These are phyloP conservation scores for Heliornis fulica DNA, from an alignment of 2,113 vertebrate species.

Conservation along the genomic window DNA sequence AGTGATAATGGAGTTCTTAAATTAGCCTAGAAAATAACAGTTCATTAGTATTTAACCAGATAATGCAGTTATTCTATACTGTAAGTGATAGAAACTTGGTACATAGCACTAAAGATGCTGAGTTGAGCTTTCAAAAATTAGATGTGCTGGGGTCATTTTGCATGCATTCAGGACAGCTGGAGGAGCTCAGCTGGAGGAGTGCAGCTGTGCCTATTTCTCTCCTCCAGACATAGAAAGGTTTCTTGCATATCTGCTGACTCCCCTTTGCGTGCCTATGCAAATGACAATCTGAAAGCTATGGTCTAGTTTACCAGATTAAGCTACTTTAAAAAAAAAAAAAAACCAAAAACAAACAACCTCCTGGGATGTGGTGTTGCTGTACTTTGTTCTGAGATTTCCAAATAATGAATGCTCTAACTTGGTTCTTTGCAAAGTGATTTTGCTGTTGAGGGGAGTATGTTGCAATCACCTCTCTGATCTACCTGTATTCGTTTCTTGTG, in stretches of 20 bases:
- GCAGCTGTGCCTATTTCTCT: not conserved
- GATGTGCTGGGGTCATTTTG: not conserved
- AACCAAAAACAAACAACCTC: too few relatives aligned
- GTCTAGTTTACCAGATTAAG: not conserved
- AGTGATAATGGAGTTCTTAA: not conserved
- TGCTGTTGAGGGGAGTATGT: not conserved
- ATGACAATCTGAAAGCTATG: not conserved
- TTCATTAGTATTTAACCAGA: not conserved
- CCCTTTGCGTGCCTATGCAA: not conserved
- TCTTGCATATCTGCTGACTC: accelerated
- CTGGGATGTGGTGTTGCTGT: not conserved
- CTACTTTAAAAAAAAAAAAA: not conserved
- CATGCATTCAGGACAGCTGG: not conserved
- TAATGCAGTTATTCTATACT: not conserved
- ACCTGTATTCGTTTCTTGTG: not conserved
- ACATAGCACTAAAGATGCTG: not conserved
- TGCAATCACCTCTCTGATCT: not conserved
- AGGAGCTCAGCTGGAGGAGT: not conserved
- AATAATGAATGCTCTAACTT: not conserved
- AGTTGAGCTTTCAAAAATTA: not conserved
- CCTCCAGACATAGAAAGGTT: not conserved
- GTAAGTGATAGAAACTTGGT: not conserved
- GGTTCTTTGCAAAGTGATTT: not conserved
- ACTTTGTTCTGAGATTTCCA: not conserved
- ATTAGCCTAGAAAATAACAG: not conserved